phyloP scores from a whole-genome alignment of 2,888 invertebrate genomes.

The Tillus elongatus region DNA sequence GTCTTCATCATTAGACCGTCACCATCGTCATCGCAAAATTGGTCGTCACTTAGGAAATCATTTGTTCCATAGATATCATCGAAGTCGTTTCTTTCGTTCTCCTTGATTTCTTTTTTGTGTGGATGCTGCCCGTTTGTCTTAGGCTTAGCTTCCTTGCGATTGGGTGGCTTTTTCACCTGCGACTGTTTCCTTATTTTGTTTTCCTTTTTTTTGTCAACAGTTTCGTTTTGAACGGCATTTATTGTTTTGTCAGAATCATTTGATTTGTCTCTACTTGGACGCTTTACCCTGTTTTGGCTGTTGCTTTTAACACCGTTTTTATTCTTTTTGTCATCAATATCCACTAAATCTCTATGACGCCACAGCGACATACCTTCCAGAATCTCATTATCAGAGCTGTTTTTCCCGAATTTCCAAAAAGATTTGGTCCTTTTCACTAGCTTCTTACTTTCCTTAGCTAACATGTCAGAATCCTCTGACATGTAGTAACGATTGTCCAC shows the following conservation, averaged over 20 bases:
- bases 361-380: slow-evolving; percentile 80
- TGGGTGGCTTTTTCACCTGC: background rate
- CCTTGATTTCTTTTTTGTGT: slow-evolving; percentile 17
- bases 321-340: slow-evolving; percentile 50
- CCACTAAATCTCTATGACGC: slow-evolving; percentile 77
- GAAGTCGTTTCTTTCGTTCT: slow-evolving; percentile 6
- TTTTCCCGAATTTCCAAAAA: slow-evolving; percentile 74
- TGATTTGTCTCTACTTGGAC: slow-evolving; percentile 34
- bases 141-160: slow-evolving; percentile 12
- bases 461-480: slow-evolving; percentile 50
- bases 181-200: slow-evolving; percentile 21
- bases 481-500: slow-evolving; percentile 42
- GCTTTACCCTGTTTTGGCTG: slow-evolving; percentile 36
- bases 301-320: slow-evolving; percentile 36
- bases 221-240: slow-evolving; percentile 42
- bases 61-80: background rate
- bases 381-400: slow-evolving; percentile 60
- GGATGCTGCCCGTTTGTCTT: slow-evolving; percentile 24
- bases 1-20: slow-evolving; percentile 62
- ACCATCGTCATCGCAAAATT: slow-evolving; percentile 58
- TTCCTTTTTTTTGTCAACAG: slow-evolving; percentile 41
- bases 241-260: slow-evolving; percentile 40
- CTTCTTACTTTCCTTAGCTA: slow-evolving; percentile 52
- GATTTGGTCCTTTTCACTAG: slow-evolving; percentile 75
- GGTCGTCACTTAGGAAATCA: slow-evolving; percentile 44